Evolutionary conservation across 1,140 invertebrate genomes (phyloP), one percentile per base, ranked within the genome.

Genomic region (Phenacoccus solenopsis): DNA sequence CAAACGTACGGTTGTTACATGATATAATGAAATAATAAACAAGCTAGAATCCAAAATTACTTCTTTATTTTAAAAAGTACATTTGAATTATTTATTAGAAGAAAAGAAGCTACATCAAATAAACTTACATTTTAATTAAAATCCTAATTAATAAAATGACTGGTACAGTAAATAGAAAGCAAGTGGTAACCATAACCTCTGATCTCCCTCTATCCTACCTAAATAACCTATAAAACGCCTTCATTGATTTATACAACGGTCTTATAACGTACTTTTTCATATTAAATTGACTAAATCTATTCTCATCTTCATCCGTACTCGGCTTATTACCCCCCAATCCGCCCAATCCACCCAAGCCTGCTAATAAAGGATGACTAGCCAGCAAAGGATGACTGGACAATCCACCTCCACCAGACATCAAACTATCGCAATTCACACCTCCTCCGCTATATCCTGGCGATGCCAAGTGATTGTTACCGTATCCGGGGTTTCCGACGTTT

Each of bases 171-270:
- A n/a, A n/a, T n/a, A n/a, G n/a, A n/a, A n/a, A n/a, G n/a, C n/a
- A n/a, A n/a, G n/a, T n/a, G n/a, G n/a, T n/a, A n/a, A n/a, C n/a
- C n/a, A n/a, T n/a, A n/a, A n/a, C n/a, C n/a, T n/a, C n/a, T n/a
- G n/a, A n/a, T n/a, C n/a, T n/a, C n/a, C n/a, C n/a, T n/a, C n/a
- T 32, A 32, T 13, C 5, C 13, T 59, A 64, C 25, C 25, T 64
- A 10, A 64, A 27, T 24, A 64, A 27, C 22, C 21, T 64, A 64
- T 64, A 64, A 16, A 64, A 25, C 10, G 25, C 25, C 20, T 64
- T 64, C 21, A 64, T 64, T 1, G 59, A 64, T 20, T 27, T 64
- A 25, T 64, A 64, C 16, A 64, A 64, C 21, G 59, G 59, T 64
- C 59, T 3, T 5, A 64, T 20, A 1, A 64, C 59, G 16, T 64